A percentile compares a stretch with the other conserved stretches of the same genome.
phyloP scores from a whole-genome alignment of 2,113 vertebrate species.

The Pandion haliaetus region DNA sequence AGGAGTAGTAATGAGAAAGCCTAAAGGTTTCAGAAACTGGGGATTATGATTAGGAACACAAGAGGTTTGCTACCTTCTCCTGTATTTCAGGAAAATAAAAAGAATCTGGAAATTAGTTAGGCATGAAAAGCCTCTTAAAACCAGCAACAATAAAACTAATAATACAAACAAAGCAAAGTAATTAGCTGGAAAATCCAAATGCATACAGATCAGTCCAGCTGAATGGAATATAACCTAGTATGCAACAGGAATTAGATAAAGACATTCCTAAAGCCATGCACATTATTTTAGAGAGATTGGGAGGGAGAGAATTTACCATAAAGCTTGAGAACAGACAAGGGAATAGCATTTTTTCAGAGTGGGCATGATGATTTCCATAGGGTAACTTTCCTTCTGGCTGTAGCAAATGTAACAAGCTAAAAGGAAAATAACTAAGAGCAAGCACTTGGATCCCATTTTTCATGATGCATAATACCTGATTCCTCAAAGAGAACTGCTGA shows the following conservation, averaged over 20 bases:
- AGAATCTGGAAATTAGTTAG: not conserved
- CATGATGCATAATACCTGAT: not conserved
- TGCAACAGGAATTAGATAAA: not conserved
- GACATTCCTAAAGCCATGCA: not conserved
- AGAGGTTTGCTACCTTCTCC: not conserved
- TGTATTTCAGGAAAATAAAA: not conserved
- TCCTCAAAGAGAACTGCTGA: not conserved
- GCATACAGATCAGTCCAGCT: not conserved
- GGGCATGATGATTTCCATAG: not conserved
- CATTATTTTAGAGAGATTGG: not conserved
- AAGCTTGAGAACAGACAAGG: not conserved
- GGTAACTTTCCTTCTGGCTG: not conserved
- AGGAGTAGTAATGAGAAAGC: not conserved
- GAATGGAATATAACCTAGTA: not conserved
- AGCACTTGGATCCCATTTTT: not conserved
- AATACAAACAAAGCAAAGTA: not conserved
- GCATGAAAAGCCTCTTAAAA: not conserved
- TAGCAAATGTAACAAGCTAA: not conserved
- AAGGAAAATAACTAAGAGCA: not conserved
- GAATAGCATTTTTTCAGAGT: not conserved
- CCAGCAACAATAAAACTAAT: not conserved
- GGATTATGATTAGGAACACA: not conserved
- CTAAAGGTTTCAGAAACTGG: not conserved
- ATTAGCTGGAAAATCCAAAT: constrained; percentile 14
- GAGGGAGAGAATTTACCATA: not conserved